phyloP scores from a whole-genome alignment of 2,113 vertebrate genomes.

The Xyliphius kryptos region DNA sequence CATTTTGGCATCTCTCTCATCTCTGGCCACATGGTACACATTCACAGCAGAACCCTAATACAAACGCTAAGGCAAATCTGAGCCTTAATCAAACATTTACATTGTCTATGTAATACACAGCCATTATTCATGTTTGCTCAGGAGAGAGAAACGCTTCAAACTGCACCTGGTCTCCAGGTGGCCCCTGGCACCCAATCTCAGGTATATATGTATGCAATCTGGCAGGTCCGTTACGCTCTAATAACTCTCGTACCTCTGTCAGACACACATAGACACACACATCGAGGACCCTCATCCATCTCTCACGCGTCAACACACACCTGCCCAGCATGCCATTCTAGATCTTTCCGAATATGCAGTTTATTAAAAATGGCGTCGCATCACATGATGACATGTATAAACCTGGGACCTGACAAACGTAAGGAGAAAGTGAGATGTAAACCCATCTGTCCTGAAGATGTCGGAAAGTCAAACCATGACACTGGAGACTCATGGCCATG shows the following conservation, averaged over 20 bases:
- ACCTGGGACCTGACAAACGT: background rate
- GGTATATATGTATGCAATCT: constrained; percentile 30
- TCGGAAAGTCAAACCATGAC: background rate
- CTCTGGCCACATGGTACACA: too few species aligned
- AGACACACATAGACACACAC: constrained; percentile 1
- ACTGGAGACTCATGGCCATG: background rate
- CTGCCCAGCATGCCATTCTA: background rate
- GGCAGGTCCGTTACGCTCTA: constrained; percentile 29
- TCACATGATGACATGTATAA: too few species aligned
- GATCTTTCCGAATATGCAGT: background rate
- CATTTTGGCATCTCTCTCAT: too few species aligned
- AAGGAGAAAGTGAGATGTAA: background rate
- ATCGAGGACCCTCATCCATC: constrained; percentile 11
- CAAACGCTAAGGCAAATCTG: too few species aligned
- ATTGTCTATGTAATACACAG: too few species aligned
- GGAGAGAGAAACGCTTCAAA: constrained; percentile 21
- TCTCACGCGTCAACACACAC: background rate
- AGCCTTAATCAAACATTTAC: too few species aligned
- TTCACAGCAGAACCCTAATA: too few species aligned
- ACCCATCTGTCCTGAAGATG: background rate
- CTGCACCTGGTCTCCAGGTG: constrained; percentile 35
- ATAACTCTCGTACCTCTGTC: constrained; percentile 34
- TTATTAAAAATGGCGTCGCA: background rate
- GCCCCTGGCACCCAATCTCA: constrained; percentile 38
- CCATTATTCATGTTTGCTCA: constrained; percentile 21